Base-by-base conservation (phyloP, 2,888 invertebrate species). In the Dysmachus trigonus region DNA sequence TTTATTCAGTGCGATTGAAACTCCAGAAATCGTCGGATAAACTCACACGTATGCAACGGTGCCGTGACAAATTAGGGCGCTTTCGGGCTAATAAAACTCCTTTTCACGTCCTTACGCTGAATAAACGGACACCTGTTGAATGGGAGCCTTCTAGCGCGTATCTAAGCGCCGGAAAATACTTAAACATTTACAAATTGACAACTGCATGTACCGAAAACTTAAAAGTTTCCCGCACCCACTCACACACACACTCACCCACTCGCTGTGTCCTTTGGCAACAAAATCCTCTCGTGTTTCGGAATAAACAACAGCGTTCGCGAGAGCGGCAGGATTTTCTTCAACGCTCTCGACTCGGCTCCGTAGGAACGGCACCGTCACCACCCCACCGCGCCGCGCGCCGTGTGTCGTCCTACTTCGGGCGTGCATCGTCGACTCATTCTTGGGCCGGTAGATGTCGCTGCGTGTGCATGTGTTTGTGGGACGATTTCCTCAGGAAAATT, bases 141-240 rank as follows among this genome's bases (percentile, higher is more conserved):
- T 22, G 81, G 27, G 35, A 15, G 81, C 53, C 51, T 81, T 53
- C 81, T 53, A 81, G 53, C 81, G 81, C 81, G 62, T 81, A 81
- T 81, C 81, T 81, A 81, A 81, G 53, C 53, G 53, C 81, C 81
- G 81, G 81, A 81, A 81, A 81, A 81, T 81, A 81, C 81, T 81
- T 81, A 81, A 81, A 81, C 81, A 81, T 81, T 81, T 81, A 62
- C 81, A 81, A 81, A 85, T 85, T 85, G 85, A 76, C 85, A 85
- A 76, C 53, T 76, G 85, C 81, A 81, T 81, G 81, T 81, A 81
- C 51, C 81, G 15, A 62, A 81, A 81, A 81, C 81, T 81, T 81
- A 81, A 81, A 81, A 81, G 53, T 81, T 81, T 81, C 31, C 81
- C 35, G 33, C 15, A 81, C 81, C 2, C 27, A 53, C 51, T 47